Percentiles rank a stretch among this genome's conserved stretches.
Conservation (phyloP, 1,140 invertebrate species). For the Dreissena polymorpha region DNA sequence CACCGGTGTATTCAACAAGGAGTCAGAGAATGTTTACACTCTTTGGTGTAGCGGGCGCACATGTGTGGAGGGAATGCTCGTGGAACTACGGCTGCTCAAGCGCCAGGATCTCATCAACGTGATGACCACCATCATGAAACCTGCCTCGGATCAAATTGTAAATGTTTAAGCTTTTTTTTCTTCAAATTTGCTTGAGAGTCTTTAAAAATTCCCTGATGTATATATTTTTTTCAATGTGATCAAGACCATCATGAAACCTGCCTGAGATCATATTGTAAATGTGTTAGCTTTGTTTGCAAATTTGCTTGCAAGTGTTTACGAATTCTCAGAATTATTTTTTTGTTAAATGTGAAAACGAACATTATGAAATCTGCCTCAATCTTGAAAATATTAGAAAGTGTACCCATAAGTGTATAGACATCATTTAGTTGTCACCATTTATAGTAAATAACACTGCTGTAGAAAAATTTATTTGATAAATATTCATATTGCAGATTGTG, state of each 20-base stretch:
- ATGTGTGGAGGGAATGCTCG: slow-evolving; percentile 97
- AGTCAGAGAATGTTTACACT: slow-evolving; percentile 96
- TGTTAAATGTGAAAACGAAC: too few relatives aligned
- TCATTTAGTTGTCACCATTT: too few relatives aligned
- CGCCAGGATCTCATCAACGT: slow-evolving; percentile 97
- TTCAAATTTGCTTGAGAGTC: neutral
- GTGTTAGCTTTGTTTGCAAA: too few relatives aligned
- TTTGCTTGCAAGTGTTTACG: too few relatives aligned
- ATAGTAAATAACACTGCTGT: too few relatives aligned
- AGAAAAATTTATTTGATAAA: too few relatives aligned
- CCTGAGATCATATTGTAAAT: too few relatives aligned
- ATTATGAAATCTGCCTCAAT: too few relatives aligned
- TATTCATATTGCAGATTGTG: too few relatives aligned
- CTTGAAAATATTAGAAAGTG: too few relatives aligned
- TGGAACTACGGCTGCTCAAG: slow-evolving; percentile 97
- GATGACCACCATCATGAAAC: slow-evolving; percentile 91
- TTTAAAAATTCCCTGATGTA: slow-evolving; percentile 8
- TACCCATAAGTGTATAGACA: too few relatives aligned
- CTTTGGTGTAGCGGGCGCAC: slow-evolving; percentile 97
- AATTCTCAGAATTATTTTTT: too few relatives aligned
- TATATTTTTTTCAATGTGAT: neutral
- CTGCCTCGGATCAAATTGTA: slow-evolving; percentile 90
- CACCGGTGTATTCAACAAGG: slow-evolving; percentile 87
- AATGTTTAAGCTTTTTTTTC: slow-evolving; percentile 56
- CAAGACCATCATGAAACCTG: neutral